Evolutionary conservation across 1,140 invertebrate genomes (phyloP), one percentile per base, ranked within the genome.

Genomic region (Hylaeus anthracinus): DNA sequence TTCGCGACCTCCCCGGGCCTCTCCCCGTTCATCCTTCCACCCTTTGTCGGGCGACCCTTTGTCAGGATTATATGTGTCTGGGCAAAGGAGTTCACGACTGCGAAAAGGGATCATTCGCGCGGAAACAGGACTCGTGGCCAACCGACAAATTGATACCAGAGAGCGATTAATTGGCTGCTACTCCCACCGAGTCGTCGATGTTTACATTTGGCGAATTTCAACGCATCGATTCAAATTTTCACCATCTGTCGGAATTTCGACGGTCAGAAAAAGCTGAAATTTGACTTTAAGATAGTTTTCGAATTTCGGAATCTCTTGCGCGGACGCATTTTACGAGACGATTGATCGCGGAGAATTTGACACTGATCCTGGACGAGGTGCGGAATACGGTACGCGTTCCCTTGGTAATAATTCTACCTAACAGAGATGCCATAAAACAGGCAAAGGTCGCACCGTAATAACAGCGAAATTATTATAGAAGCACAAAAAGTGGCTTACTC

Each of bases 61-160:
- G 39, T 61, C 56, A 61, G 64, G 76, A 61, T 56, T 53, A 72
- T 48, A 74, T 65, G 65, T 26, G n/a, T 66, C 10, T 5, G 45
- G 51, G 37, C 26, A 41, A 60, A 85, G 63, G 82, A 80, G 51
- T 60, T 48, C n/a, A 41, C 55, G 60, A 63, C 58, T 58, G 51
- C 45, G 15, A 81, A 77, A 58, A 80, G 72, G 61, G 51, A 69
- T 76, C 56, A 76, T 85, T 55, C 51, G 56, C 61, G 63, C 3
- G 70, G 56, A 67, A 76, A 66, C 41, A 80, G 61, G 39, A 53
- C 55, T 10, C 58, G n/a, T 14, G 66, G 45, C 37, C 79, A 84
- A 74, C 45, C 56, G 66, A 85, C 76, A 75, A 65, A 85, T 77
- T 77, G 58, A 60, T 81, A 66, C 66, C 64, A 48, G 14, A 39